Base-by-base conservation (phyloP, 2,113 vertebrate species). In the Myrmecophaga tridactyla region DNA sequence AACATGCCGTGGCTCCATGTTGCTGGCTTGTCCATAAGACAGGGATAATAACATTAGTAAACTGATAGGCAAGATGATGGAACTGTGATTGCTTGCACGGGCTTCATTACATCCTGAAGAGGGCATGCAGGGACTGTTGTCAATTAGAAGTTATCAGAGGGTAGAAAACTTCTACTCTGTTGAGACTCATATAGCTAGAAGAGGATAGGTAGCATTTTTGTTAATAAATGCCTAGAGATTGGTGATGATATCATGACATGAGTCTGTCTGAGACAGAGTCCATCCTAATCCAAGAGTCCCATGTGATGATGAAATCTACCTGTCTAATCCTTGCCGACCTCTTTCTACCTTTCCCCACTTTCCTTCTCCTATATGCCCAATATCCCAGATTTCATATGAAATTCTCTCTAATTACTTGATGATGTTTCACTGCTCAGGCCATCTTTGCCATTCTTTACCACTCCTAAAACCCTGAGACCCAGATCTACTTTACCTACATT, bases 311-410 rank as follows among this genome's bases (percentile, higher is more conserved):
- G 46, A 56, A 10, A 1, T 76, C 69, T 53, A 20, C 34, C 58
- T 27, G 13, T 73, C 14, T 56, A 1, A 0, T 0, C 48, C 46
- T 73, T 41, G 39, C 25, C 43, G 60, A 29, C 17, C 25, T 83
- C 48, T 56, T 56, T 4, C 48, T 1, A 21, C 39, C 1, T 20
- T 4, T 7, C 0, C 2, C 58, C 6, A 9, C 27, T 31, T 15
- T 4, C 18, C 9, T 5, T 4, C 20, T 41, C 11, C 9, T 15
- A 31, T 20, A 39, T 0, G 1, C 9, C 58, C 1, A 0, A 0
- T 11, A 3, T 18, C 17, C 34, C 7, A 36, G 34, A 27, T 39
- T 51, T 13, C 69, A n/a, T 3, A 20, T 1, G 20, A 20, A 85
- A 63, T 13, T 10, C 0, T 0, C 60, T 14, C 15, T n/a, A 2